Evolutionary conservation across 2,888 invertebrate species (phyloP), one percentile per base, ranked within the genome.

Genomic region (Seira sanloemensis): DNA sequence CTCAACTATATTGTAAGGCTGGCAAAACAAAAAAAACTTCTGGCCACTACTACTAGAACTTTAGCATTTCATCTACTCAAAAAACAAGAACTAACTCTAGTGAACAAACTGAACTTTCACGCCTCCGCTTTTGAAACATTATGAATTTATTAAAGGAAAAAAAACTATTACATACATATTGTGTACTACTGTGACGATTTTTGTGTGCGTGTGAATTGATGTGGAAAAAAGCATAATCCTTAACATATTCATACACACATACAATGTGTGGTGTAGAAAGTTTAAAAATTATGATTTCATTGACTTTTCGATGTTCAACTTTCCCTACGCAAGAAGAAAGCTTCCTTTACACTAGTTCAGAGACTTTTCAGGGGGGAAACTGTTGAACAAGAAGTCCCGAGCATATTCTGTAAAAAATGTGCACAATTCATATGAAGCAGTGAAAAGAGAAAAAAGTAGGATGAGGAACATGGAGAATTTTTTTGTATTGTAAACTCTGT

Each of bases 291-390:
- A 67, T 76, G 18, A 76, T 76, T 76, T 76, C 27, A 7, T 23
- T 46, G 24, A 67, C 66, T 76, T 76, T 76, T 62, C n/a, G n/a
- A 77, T 77, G 58, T 77, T 77, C 50, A 77, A 77, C 77, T 68
- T 37, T 37, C 37, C 12, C 58, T 58, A 18, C n/a, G 58, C 7
- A 58, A 9, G 58, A 58, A 58, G 18, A 58, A 58, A n/a, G 58
- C 2, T 58, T 58, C 18, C 58, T 58, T 37, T 12, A 58, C n/a
- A n/a, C 77, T 66, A 76, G 37, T 66, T 46, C 67, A 68, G 21
- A 65, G 21, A 37, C 62, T 77, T 54, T 50, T 23, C 66, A 67
- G 75, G 65, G 67, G 67, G 37, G n/a, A 69, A 27, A 27, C n/a
- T n/a, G n/a, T n/a, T n/a, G n/a, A n/a, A n/a, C n/a, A n/a, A 12